These are phyloP conservation scores for Hirundo rustica DNA, from an alignment of 2,797 vertebrate species.

Conservation along the genomic window DNA sequence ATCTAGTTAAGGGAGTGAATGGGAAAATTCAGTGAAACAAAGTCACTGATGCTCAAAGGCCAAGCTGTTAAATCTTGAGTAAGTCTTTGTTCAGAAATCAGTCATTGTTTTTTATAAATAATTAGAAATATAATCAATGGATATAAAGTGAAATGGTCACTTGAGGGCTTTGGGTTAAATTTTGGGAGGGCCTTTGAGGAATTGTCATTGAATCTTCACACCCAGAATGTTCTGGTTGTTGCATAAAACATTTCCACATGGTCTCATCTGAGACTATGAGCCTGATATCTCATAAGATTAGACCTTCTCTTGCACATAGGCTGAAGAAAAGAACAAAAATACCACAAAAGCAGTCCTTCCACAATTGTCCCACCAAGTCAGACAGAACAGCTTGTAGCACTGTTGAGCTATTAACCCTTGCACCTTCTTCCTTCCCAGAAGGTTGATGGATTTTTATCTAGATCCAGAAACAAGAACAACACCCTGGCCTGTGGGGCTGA, in stretches of 20 bases:
- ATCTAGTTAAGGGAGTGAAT: neutral
- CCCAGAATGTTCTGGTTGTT: neutral
- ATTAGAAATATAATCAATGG: neutral
- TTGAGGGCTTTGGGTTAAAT: neutral
- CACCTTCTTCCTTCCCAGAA: neutral
- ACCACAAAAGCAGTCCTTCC: neutral
- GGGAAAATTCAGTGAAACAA: neutral
- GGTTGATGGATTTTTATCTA: neutral
- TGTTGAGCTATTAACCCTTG: neutral
- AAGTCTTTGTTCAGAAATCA: neutral
- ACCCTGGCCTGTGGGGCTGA: neutral
- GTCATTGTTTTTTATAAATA: neutral
- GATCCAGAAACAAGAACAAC: neutral
- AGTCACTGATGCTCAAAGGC: neutral
- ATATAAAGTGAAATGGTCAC: neutral
- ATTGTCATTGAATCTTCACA: neutral
- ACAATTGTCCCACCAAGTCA: neutral
- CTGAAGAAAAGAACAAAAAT: neutral
- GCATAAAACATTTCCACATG: neutral
- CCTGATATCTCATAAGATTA: neutral
- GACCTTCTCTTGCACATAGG: neutral
- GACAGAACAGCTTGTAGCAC: accelerated
- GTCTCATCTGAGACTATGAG: neutral
- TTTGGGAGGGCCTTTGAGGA: neutral
- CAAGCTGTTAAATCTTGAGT: neutral